Base-by-base conservation (phyloP, 2,113 vertebrate genomes). In the Nestor notabilis region DNA sequence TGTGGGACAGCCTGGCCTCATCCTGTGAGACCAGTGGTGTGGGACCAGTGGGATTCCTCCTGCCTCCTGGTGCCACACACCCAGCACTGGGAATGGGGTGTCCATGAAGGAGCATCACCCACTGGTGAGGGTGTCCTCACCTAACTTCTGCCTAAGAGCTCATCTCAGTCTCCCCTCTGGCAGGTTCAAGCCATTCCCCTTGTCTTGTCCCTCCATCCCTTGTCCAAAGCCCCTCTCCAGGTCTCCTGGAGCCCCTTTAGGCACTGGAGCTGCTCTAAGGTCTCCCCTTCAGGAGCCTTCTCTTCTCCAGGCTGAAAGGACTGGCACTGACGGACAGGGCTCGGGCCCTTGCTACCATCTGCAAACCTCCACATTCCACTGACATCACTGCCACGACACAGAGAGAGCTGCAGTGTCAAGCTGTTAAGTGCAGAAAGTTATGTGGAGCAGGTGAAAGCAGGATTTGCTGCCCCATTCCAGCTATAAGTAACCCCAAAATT, bases 361-460 rank as follows among this genome's bases (percentile, higher is more conserved):
- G 55, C 55, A 63, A 33, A 53, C 29, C 63, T 21, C 37, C 46
- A 1, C 1, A 23, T 29, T 24, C 41, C 71, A n/a, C 50, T 5
- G 15, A 29, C 46, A n/a, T 15, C 52, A 4, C 9, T 3, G 18
- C 35, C 8, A 10, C 3, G 2, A 29, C 4, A 9, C 2, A 13
- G n/a, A 28, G 69, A 7, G 18, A 20, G 35, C 7, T 6, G 50
- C 24, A 5, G 43, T 4, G 43, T 10, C 41, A n/a, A 29, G 31
- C 31, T 58, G 31, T 15, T 39, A 9, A n/a, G 50, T 6, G 27
- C 2, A 33, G 49, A 27, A 39, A 75, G 83, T n/a, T 11, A 23
- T 41, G 52, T 25, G 52, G 19, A 16, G 16, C 52, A 29, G 24
- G 52, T 16, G 16, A 58, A 43, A 43, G 25, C 2, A 1, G 15